Evolutionary conservation across 1,140 invertebrate genomes (phyloP), one percentile per base, ranked within the genome.

Genomic region (Zeugodacus cucurbitae): DNA sequence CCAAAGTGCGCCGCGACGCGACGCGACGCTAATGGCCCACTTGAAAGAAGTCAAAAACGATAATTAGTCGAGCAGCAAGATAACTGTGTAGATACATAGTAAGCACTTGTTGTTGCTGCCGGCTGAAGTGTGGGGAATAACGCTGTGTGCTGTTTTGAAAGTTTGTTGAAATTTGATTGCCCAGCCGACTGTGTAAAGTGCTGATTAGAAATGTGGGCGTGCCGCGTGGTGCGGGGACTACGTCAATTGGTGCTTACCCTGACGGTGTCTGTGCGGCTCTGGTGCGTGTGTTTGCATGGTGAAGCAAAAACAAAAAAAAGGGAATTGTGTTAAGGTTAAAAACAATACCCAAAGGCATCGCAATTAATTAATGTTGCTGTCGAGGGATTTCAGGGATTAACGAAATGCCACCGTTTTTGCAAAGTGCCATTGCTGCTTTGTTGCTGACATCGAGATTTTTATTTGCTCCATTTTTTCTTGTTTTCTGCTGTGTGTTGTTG

Each of bases 341-440:
- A 82, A 29, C 37, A 48, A 48, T 48, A 82, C 74, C 74, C 74
- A 54, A 82, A 82, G 74, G 74, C 74, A 82, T 54, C 26, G 74
- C 74, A 82, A 82, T 82, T 82, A 82, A 82, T 82, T 82, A 82
- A 29, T 48, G 74, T 54, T 82, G 74, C 74, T 82, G 74, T 82
- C 74, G 26, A n/a, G 44, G n/a, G 74, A 82, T 82, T 82, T 26
- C 41, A 29, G 34, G 22, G 74, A 82, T 82, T 82, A 22, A 82
- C 74, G 6, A 22, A 82, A 54, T 44, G 41, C n/a, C 34, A 48
- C 10, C 10, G 74, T n/a, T 26, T 22, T 22, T 11, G 10, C 41
- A 5, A 82, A 48, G 14, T 82, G 34, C 41, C 17, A 37, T 37
- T 20, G 7, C 22, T 22, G 5, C 29, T 41, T 2, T 22, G 17